These are phyloP conservation scores for Akabosia matsudoensis DNA, from an alignment of 1,140 invertebrate species.

Conservation along the genomic window DNA sequence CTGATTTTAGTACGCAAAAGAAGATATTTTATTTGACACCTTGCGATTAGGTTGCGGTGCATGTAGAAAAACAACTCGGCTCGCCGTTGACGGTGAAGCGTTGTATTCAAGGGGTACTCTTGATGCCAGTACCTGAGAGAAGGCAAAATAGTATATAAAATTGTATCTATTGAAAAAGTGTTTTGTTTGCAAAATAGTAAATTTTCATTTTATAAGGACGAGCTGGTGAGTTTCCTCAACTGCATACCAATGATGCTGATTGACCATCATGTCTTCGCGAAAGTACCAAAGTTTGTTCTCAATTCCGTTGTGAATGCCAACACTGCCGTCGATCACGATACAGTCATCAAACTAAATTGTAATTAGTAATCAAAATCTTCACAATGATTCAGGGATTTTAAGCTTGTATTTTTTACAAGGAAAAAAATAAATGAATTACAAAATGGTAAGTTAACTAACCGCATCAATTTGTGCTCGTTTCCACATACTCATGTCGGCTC, in stretches of 20 bases:
- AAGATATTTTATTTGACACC: not conserved
- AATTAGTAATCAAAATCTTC: too few relatives aligned
- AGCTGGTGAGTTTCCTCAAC: not conserved
- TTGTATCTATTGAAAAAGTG: not conserved
- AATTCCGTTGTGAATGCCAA: conserved; percentile 6
- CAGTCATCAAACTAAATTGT: conserved; percentile 14
- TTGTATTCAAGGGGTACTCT: not conserved
- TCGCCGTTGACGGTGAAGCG: not conserved
- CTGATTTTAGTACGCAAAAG: too few relatives aligned
- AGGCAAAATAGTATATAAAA: conserved; percentile 1
- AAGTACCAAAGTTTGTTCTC: conserved; percentile 18
- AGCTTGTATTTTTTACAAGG: too few relatives aligned
- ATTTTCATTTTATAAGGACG: not conserved
- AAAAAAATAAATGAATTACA: too few relatives aligned
- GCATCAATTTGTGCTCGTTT: not conserved
- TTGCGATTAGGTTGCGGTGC: conserved; percentile 17
- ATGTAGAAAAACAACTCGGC: conserved; percentile 10
- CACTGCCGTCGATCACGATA: not conserved
- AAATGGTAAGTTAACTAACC: not conserved
- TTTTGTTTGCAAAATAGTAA: not conserved
- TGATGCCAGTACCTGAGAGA: conserved; percentile 2
- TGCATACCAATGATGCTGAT: conserved; percentile 22
- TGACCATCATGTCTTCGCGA: conserved; percentile 14
- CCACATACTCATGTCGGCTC: not conserved
- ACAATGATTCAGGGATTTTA: too few relatives aligned